phyloP scores from a whole-genome alignment of 2,113 vertebrate genomes.

The Ictalurus punctatus region DNA sequence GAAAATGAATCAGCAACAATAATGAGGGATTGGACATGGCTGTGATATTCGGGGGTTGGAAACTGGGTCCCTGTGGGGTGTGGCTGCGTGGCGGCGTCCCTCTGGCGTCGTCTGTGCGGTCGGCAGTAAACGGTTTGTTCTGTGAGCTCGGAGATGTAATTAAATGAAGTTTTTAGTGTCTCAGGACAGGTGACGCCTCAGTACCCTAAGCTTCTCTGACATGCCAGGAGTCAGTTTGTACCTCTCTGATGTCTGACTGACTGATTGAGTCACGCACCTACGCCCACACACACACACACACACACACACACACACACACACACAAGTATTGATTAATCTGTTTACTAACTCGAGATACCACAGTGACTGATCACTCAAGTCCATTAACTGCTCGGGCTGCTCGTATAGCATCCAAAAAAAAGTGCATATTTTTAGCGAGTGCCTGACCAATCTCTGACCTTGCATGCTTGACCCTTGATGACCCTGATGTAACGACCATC shows the following conservation, averaged over 20 bases:
- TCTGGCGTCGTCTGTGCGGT: background rate
- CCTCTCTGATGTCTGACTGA: conserved; percentile 3
- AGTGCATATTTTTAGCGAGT: background rate
- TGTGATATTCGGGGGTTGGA: background rate
- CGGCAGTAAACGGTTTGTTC: conserved; percentile 31
- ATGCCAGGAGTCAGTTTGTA: background rate
- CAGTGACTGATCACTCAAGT: background rate
- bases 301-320: conserved; percentile 18
- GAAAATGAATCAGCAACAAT: background rate
- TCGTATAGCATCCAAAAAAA: background rate
- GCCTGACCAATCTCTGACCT: conserved; percentile 16
- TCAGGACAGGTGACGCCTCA: background rate
- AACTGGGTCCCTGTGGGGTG: background rate
- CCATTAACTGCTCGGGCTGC: background rate
- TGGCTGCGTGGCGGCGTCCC: background rate
- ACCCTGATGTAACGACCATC: conserved; percentile 33
- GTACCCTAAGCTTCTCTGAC: conserved; percentile 14
- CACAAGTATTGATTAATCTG: conserved; percentile 23
- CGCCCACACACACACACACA: conserved; percentile 10
- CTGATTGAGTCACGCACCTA: background rate
- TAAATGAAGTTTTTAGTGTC: conserved; percentile 44
- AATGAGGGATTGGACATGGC: background rate
- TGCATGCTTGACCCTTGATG: conserved; percentile 8
- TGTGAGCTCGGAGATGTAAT: conserved; percentile 13
- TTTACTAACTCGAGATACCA: conserved; percentile 10